Evolutionary conservation across 2,113 vertebrate genomes (phyloP).

Genomic region (Osmerus mordax): DNA sequence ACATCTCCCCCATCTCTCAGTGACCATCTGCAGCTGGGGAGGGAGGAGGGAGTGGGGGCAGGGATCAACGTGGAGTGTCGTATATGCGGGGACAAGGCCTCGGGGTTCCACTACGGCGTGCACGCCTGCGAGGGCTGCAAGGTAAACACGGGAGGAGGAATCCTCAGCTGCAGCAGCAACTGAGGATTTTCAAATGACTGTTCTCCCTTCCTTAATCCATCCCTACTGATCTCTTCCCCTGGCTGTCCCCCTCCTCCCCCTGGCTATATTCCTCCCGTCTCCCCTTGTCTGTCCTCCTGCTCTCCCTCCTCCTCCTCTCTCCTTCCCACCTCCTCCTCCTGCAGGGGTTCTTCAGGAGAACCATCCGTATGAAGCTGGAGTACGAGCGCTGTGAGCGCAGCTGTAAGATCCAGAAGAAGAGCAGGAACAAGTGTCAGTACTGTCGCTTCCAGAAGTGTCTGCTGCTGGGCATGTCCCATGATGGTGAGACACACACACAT

Average conservation of each 20-base stretch:
- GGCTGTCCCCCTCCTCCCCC: too few relatives aligned
- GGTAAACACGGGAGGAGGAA: slow-evolving; percentile 56
- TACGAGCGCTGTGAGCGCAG: slow-evolving; percentile 83
- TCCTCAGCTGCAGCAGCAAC: background rate
- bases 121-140: slow-evolving; percentile 89
- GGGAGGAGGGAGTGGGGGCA: slow-evolving; percentile 67
- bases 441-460: slow-evolving; percentile 92
- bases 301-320: background rate
- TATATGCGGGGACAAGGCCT: slow-evolving; percentile 87
- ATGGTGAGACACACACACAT: slow-evolving; percentile 69
- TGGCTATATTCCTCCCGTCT: too few relatives aligned
- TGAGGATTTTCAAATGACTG: too few relatives aligned
- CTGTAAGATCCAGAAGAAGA: slow-evolving; percentile 90
- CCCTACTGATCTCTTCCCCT: too few relatives aligned
- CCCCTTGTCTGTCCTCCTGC: too few relatives aligned
- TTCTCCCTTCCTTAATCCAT: too few relatives aligned
- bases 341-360: slow-evolving; percentile 88
- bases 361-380: slow-evolving; percentile 88
- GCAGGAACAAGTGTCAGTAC: slow-evolving; percentile 88
- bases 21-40: slow-evolving; percentile 79
- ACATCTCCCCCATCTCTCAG: slow-evolving; percentile 77
- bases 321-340: background rate
- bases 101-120: slow-evolving; percentile 87
- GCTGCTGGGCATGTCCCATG: slow-evolving; percentile 86
- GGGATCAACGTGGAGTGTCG: slow-evolving; percentile 82